Percentiles rank a stretch among this genome's conserved stretches.
Evolutionary conservation across 2,113 vertebrate genomes (phyloP).

Genomic region (Mellivora capensis): DNA sequence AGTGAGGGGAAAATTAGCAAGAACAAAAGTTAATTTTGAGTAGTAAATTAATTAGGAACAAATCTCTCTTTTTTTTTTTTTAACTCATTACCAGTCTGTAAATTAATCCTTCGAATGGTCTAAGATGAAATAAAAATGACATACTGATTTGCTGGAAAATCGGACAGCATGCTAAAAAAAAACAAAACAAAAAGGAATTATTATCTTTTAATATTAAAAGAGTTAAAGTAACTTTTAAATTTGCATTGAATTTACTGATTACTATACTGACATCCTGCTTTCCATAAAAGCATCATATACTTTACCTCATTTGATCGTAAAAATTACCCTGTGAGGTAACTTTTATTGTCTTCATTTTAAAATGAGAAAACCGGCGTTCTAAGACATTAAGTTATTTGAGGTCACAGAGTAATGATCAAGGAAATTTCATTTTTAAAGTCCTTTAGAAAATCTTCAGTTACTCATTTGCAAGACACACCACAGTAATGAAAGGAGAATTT

Average conservation of each 20-base stretch:
- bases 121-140: neutral
- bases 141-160: neutral
- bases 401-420: neutral
- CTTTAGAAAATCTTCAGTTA: neutral
- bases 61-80: neutral
- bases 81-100: neutral
- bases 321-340: neutral
- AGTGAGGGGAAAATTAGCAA: neutral
- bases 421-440: neutral
- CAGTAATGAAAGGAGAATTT: neutral
- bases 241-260: neutral
- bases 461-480: neutral
- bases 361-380: neutral
- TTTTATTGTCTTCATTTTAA: neutral
- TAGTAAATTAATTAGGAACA: slow-evolving; percentile 17
- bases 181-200: neutral
- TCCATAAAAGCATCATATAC: neutral
- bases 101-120: neutral
- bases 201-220: neutral
- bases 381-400: neutral
- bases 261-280: neutral
- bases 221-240: neutral
- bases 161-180: neutral
- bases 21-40: neutral
- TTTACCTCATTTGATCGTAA: neutral